Evolutionary conservation across 1,140 invertebrate genomes (phyloP).

Genomic region (Lepidurus arcticus): DNA sequence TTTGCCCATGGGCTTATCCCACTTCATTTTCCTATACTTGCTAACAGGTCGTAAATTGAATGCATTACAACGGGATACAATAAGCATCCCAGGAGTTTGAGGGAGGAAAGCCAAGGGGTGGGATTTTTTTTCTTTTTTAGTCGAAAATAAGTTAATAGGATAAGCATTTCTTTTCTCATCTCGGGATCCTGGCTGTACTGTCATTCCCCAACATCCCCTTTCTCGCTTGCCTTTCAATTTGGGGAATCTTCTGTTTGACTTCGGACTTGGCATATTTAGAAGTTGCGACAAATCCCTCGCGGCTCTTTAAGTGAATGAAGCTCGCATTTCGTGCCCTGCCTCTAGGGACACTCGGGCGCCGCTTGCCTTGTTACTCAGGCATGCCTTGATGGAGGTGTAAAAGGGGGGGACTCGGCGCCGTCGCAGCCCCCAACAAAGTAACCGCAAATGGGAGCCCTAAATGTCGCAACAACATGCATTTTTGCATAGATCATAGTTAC

Average conservation of each 20-base stretch:
- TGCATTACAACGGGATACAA: too few relatives aligned
- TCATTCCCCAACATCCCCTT: neutral
- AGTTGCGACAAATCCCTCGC: constrained; percentile 7
- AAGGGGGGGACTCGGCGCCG: constrained; percentile 10
- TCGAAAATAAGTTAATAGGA: neutral
- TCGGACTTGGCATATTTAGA: neutral
- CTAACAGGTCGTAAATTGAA: too few relatives aligned
- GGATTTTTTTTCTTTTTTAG: too few relatives aligned
- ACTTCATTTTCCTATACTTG: too few relatives aligned
- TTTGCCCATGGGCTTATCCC: too few relatives aligned
- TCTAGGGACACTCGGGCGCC: constrained; percentile 16
- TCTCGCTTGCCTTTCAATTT: neutral
- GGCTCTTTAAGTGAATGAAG: constrained; percentile 19
- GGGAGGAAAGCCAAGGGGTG: too few relatives aligned
- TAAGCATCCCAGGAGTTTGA: too few relatives aligned
- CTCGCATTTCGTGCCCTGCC: constrained; percentile 12
- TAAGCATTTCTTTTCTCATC: neutral
- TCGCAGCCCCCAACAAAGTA: constrained; percentile 13
- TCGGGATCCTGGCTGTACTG: neutral
- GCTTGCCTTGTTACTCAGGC: constrained; percentile 15
- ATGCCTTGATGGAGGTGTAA: constrained; percentile 19
- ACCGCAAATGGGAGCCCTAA: constrained; percentile 17
- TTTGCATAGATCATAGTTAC: neutral
- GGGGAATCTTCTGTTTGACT: constrained; percentile 1
- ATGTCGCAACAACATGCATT: constrained; percentile 21